A percentile compares a stretch with the other conserved stretches of the same genome.
These are phyloP conservation scores for Sebastes glaucus DNA, from an alignment of 2,797 vertebrate species.

Conservation along the genomic window DNA sequence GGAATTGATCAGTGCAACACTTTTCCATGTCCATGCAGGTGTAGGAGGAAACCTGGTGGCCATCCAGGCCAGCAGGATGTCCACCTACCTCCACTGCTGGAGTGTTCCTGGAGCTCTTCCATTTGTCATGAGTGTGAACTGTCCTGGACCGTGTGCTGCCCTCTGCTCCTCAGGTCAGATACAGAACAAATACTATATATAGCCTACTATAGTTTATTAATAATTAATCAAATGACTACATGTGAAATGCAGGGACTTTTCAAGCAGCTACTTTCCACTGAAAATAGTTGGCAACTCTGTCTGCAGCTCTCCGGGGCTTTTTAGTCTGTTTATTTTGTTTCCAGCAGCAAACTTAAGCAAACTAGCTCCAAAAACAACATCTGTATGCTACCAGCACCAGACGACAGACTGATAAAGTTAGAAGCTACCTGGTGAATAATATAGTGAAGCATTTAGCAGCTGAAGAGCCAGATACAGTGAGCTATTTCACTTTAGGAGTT, in stretches of 20 bases:
- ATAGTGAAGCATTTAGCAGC: not conserved
- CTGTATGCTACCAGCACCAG: not conserved
- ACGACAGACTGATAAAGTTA: not conserved
- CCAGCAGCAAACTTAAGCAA: not conserved
- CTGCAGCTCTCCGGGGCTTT: not conserved
- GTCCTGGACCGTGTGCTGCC: slow-evolving; percentile 82
- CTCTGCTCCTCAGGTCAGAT: slow-evolving; percentile 88
- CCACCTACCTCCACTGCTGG: slow-evolving; percentile 90
- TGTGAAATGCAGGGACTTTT: not conserved
- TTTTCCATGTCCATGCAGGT: slow-evolving; percentile 68
- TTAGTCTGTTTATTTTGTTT: not conserved
- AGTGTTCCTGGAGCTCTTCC: slow-evolving; percentile 87
- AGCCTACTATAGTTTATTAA: not conserved
- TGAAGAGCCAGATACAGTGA: not conserved
- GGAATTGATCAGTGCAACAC: not conserved
- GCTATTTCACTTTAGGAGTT: not conserved
- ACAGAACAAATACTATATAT: no score
- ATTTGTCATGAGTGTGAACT: slow-evolving; percentile 80
- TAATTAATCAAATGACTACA: not conserved
- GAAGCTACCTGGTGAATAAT: not conserved
- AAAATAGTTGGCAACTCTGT: not conserved
- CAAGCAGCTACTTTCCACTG: not conserved
- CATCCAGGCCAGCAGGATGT: slow-evolving; percentile 91
- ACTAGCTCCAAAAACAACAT: not conserved
- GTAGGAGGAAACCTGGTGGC: slow-evolving; percentile 91